Conservation (phyloP, 2,797 vertebrate species). For the Poeciliopsis paucimaculata region DNA sequence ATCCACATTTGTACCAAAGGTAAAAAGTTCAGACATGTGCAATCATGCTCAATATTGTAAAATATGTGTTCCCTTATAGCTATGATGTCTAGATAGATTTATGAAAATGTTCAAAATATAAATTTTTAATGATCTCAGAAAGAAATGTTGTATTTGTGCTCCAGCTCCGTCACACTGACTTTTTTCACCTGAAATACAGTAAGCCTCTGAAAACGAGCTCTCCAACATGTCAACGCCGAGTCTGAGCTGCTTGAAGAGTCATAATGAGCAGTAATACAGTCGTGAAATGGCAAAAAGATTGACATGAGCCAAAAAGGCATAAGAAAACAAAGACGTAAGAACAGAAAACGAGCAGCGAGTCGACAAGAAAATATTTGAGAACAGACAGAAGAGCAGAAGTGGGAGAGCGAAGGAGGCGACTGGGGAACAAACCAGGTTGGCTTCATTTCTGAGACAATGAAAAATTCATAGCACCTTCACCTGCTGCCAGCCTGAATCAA, state of each 20-base stretch:
- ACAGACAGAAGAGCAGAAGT: slow-evolving; percentile 19
- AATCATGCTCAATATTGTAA: background rate
- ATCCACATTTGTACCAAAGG: background rate
- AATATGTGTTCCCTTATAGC: background rate
- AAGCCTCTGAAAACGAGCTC: slow-evolving; percentile 29
- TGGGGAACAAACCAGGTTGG: slow-evolving; percentile 20
- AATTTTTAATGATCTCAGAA: background rate
- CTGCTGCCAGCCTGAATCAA: slow-evolving; percentile 74
- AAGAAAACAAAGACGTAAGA: slow-evolving; percentile 32
- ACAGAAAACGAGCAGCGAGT: slow-evolving; percentile 19
- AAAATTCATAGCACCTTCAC: slow-evolving; percentile 74
- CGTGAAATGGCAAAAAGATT: slow-evolving; percentile 3
- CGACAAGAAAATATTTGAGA: slow-evolving; percentile 32
- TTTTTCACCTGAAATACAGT: background rate
- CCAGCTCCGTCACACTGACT: background rate
- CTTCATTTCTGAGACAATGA: slow-evolving; percentile 71
- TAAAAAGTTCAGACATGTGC: background rate
- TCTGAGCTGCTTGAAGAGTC: slow-evolving; percentile 42
- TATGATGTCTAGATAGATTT: background rate
- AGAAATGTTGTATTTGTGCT: background rate
- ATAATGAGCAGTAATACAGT: slow-evolving; percentile 22
- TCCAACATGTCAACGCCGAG: slow-evolving; percentile 34
- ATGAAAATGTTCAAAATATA: background rate
- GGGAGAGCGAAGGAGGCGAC: slow-evolving; percentile 32
- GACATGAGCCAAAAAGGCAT: slow-evolving; percentile 30